A percentile compares a stretch with the other conserved stretches of the same genome.
These are phyloP conservation scores for Perizoma flavofasciatum DNA, from an alignment of 2,888 invertebrate species.

Conservation along the genomic window DNA sequence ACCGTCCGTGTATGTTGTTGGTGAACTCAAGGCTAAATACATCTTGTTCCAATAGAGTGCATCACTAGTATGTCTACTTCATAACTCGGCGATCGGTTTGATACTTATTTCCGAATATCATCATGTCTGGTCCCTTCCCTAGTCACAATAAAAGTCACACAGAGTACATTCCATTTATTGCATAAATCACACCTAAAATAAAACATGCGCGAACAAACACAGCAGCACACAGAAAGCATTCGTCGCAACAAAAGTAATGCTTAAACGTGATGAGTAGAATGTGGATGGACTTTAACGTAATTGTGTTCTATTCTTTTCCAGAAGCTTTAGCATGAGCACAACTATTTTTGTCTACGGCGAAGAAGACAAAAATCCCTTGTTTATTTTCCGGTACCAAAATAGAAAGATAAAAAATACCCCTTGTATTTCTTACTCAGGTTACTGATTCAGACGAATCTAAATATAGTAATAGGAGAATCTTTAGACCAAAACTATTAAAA, in stretches of 20 bases:
- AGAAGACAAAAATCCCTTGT: no score
- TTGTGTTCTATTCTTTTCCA: conserved; percentile 6
- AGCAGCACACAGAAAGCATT: conserved; percentile 74
- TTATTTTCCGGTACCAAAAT: no score
- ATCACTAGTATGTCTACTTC: conserved; percentile 11
- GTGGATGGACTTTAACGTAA: conserved; percentile 40
- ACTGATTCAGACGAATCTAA: no score
- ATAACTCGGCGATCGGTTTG: conserved; percentile 68
- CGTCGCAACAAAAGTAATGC: conserved; percentile 45
- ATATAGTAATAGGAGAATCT: no score
- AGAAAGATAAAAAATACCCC: no score
- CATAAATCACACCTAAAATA: conserved; percentile 45
- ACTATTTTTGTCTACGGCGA: no score
- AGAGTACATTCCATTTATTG: conserved; percentile 52
- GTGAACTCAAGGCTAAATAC: no score
- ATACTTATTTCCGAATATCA: conserved; percentile 53
- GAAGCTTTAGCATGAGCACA: no score
- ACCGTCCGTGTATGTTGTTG: no score
- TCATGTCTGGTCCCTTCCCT: conserved; percentile 40
- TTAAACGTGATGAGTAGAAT: conserved; percentile 25
- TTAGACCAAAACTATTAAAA: no score
- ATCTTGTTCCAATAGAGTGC: no score
- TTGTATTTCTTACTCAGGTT: no score
- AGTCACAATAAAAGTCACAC: conserved; percentile 58
- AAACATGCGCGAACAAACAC: conserved; percentile 60